These are phyloP conservation scores for Chrosomus eos DNA, from an alignment of 2,797 vertebrate species.

Conservation along the genomic window DNA sequence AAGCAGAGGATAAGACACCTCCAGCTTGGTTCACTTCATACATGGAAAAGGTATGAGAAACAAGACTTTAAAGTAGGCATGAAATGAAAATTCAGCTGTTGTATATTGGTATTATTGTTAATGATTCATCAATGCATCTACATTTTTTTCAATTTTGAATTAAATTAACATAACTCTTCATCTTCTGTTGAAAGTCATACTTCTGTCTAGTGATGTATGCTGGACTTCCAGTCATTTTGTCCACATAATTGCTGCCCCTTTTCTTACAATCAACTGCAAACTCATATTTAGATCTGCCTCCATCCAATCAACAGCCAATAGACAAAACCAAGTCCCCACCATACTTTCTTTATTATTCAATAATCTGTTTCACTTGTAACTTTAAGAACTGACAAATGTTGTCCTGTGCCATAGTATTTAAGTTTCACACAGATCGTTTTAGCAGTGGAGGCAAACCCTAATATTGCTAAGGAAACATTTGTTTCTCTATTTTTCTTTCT, in stretches of 20 bases:
- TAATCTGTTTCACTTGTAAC: background rate
- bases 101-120: background rate
- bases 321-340: background rate
- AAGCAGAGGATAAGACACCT: constrained; percentile 83
- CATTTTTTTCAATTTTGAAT: background rate
- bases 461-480: background rate
- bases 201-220: background rate
- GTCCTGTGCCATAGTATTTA: background rate
- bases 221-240: background rate
- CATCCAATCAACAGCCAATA: background rate
- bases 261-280: background rate
- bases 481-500: background rate
- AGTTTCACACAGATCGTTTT: background rate
- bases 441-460: background rate
- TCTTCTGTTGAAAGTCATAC: background rate
- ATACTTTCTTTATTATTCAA: background rate
- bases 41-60: constrained; percentile 86
- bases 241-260: background rate
- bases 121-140: background rate
- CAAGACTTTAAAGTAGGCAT: background rate
- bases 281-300: background rate
- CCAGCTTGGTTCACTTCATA: constrained; percentile 94
- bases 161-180: background rate
- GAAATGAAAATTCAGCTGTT: background rate
- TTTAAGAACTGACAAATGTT: background rate